Evolutionary conservation across 2,113 vertebrate species (phyloP), one percentile per base, ranked within the genome.

Genomic region (Montifringilla adamsi): DNA sequence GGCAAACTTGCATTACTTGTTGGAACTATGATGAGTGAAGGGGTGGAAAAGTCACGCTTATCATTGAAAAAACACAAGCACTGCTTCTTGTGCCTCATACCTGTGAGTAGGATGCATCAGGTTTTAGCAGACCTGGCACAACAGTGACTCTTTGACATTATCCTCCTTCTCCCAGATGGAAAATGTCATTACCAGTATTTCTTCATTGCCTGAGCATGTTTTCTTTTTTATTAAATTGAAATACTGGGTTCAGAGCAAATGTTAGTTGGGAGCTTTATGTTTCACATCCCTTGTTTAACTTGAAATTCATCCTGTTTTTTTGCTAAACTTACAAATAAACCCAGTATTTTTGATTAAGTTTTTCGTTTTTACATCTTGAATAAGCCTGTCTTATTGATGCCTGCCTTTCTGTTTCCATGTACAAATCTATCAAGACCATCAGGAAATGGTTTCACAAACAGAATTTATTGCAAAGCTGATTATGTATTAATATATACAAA

Each of bases 401-500:
- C 70, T 91, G 50, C 84, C 70, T 95, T 91, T 92, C 64, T 79
- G 33, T 84, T 96, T 93, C 88, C 82, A 56, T 87, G 55, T 93
- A 88, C 91, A 94, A 95, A 95, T 95, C 87, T 95, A 96, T 90
- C 95, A 96, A 91, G 94, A 93, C 96, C 90, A 94, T 96, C 96
- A 96, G 94, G 94, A 97, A 97, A 94, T 94, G 62, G 66, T 94
- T 97, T 92, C 90, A 88, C 74, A 93, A 95, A 95, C 94, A 96
- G 84, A 95, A 97, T 97, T 97, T 98, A 97, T 96, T 98, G 96
- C 94, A 97, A 96, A 97, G 89, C 95, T 95, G 91, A 96, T 97
- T 97, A 96, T 60, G 77, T 97, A 97, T 98, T 97, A 97, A 98
- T 97, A 93, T 95, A 98, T 98, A 98, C 97, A 97, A 97, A 97